Conservation (phyloP, 2,113 vertebrate genomes). For the Indicator indicator region DNA sequence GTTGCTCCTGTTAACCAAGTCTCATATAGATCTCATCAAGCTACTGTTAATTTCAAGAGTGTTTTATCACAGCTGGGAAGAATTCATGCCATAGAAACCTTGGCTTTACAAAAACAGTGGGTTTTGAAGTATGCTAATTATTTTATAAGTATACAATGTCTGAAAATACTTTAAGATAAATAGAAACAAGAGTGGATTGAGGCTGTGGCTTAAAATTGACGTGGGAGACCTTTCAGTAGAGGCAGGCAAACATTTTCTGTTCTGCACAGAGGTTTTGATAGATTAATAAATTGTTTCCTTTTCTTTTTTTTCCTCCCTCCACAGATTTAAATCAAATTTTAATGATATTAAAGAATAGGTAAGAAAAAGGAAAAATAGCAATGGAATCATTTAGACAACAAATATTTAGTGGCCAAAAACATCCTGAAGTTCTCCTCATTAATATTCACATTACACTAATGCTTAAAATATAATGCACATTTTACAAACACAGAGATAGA, state of each 20-base stretch:
- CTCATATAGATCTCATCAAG: conserved; percentile 25
- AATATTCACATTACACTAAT: neutral
- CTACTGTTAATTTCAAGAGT: conserved; percentile 49
- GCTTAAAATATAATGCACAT: neutral
- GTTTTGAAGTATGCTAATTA: conserved; percentile 54
- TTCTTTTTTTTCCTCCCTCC: neutral
- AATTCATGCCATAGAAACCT: conserved; percentile 37
- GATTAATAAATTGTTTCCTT: neutral
- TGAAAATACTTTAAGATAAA: conserved; percentile 49
- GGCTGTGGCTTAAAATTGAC: conserved; percentile 17
- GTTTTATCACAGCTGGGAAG: conserved; percentile 62
- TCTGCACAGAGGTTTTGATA: neutral
- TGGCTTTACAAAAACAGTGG: conserved; percentile 23
- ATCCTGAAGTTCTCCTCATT: neutral
- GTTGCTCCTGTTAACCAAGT: conserved; percentile 13
- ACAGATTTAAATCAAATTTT: neutral
- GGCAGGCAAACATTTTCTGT: conserved; percentile 20
- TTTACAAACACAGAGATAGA: neutral
- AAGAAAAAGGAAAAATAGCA: neutral
- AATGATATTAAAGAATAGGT: neutral
- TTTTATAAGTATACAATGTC: conserved; percentile 59
- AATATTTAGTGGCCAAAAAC: neutral
- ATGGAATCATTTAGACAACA: neutral
- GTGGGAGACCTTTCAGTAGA: conserved; percentile 2
- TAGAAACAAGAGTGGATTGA: conserved; percentile 41